phyloP scores from a whole-genome alignment of 2,888 invertebrate genomes.

The Muschampia plurimacula region DNA sequence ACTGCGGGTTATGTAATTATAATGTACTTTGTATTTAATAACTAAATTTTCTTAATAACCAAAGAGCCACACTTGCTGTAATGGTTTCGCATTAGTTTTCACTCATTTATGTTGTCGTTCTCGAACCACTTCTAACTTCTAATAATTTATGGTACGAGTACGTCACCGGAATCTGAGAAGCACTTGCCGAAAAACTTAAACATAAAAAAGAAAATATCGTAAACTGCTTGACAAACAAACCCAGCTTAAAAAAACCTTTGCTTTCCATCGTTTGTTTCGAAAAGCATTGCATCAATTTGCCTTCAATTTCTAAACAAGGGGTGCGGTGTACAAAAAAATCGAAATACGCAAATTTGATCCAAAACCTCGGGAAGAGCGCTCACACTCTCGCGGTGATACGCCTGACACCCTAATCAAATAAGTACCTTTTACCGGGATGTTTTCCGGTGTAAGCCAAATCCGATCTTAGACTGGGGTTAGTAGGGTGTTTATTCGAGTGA shows the following conservation, averaged over 20 bases:
- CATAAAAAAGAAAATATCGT: neutral
- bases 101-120: too few species aligned
- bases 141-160: too few species aligned
- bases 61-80: too few species aligned
- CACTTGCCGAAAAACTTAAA: neutral
- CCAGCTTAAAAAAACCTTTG: constrained; percentile 3
- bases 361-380: constrained; percentile 79
- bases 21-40: too few species aligned
- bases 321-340: constrained; percentile 69
- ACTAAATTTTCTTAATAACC: too few species aligned
- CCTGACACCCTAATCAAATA: constrained; percentile 86
- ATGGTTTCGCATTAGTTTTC: too few species aligned
- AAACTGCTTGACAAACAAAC: neutral
- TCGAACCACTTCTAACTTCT: too few species aligned
- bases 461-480: constrained; percentile 49
- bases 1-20: too few species aligned
- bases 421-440: constrained; percentile 82
- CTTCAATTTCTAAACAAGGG: constrained; percentile 60
- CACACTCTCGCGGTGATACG: constrained; percentile 84
- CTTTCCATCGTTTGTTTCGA: constrained; percentile 23
- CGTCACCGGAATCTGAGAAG: too few species aligned
- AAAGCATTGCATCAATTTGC: constrained; percentile 55
- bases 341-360: constrained; percentile 83
- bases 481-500: constrained; percentile 59
- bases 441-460: constrained; percentile 50